Percentiles rank a stretch among this genome's conserved stretches.
Evolutionary conservation across 2,888 invertebrate genomes (phyloP).

Genomic region (Agonopterix heracliana): DNA sequence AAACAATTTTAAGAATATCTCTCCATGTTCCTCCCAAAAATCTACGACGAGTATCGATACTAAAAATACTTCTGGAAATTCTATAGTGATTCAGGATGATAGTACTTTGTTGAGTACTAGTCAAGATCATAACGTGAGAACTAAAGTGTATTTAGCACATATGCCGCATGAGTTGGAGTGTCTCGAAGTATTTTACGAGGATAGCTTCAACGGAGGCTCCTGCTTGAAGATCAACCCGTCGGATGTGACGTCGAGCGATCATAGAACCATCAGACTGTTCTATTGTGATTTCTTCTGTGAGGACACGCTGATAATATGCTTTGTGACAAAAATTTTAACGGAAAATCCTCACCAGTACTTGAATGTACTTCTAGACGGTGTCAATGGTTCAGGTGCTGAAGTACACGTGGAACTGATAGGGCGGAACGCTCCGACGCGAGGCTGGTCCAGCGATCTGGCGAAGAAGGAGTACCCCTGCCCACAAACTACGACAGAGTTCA

Average conservation of each 20-base stretch:
- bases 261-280: constrained; percentile 40
- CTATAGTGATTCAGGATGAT: too few relatives aligned
- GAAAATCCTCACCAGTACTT: constrained; percentile 35
- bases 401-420: constrained; percentile 20
- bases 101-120: too few relatives aligned
- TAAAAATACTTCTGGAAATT: too few relatives aligned
- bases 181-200: constrained; percentile 45
- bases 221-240: constrained; percentile 62
- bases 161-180: constrained; percentile 45
- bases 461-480: background rate
- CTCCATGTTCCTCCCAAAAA: too few relatives aligned
- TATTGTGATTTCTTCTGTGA: constrained; percentile 49
- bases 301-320: constrained; percentile 41
- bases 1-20: too few relatives aligned
- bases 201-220: constrained; percentile 71
- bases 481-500: background rate
- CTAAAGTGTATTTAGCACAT: constrained; percentile 29
- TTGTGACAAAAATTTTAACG: constrained; percentile 46
- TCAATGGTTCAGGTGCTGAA: constrained; percentile 16
- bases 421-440: constrained; percentile 16
- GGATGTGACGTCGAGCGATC: constrained; percentile 28
- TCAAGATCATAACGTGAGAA: too few relatives aligned
- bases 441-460: background rate
- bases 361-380: constrained; percentile 31
- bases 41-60: too few relatives aligned